Evolutionary conservation across 2,113 vertebrate genomes (phyloP), one percentile per base, ranked within the genome.

Genomic region (Brachirus orientalis): DNA sequence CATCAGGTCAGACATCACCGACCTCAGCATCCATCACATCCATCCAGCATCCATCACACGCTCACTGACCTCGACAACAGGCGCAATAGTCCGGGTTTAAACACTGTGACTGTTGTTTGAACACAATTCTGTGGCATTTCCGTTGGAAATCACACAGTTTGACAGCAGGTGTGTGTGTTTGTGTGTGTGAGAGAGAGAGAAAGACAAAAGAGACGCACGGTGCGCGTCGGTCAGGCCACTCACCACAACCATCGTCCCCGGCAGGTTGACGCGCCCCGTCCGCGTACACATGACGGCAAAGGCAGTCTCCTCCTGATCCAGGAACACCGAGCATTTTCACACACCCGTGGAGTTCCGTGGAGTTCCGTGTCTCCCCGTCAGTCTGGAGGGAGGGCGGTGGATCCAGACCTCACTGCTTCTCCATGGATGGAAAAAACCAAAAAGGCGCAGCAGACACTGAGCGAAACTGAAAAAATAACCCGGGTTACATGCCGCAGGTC

Each of bases 231-330:
- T 8, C 44, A 8, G 13, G 35, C 3, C 53, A 84, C 89, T 90
- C 81, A 89, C 84, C 89, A 63, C 36, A 16, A 45, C 16, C 44
- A 45, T 86, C 79, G 75, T 59, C 75, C 64, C 53, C 55, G 63
- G 7, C 75, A 33, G 73, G 33, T 48, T 5, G 56, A 72, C 78
- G 81, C 79, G 70, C 60, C 51, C 56, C 57, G 47, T 50, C 79
- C 74, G 66, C 76, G 60, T 19, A 67, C 75, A 56, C 64, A 48
- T 61, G 61, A 57, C 48, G 46, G 61, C 40, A 19, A 22, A 45
- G 43, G 5, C 13, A 43, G 11, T n/a, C 51, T 10, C 51, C 54
- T 67, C 54, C 58, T 0, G 64, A 71, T 19, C 53, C 51, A 10
- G 6, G n/a, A 63, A 37, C 75, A 38, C 36, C 56, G 58, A 68